phyloP scores from a whole-genome alignment of 2,888 invertebrate species.

The Noctua pronuba region DNA sequence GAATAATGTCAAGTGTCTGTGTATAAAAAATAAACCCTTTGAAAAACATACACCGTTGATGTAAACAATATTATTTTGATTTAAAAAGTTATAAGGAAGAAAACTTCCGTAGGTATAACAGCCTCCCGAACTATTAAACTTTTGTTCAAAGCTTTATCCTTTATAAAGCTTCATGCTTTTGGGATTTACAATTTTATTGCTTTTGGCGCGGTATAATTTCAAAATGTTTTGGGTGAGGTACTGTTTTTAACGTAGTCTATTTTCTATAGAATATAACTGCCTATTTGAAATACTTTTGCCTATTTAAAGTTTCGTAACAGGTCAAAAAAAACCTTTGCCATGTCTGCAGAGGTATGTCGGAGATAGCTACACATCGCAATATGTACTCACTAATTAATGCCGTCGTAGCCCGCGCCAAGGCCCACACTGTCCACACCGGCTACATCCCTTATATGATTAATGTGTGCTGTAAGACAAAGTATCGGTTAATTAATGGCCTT shows the following conservation, averaged over 20 bases:
- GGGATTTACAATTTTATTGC: conserved; percentile 39
- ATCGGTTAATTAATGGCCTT: conserved; percentile 52
- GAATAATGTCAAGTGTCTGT: neutral
- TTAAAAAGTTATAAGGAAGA: conserved; percentile 43
- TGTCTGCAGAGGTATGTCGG: neutral
- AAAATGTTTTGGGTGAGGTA: conserved; percentile 14
- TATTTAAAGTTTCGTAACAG: neutral
- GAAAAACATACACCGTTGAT: neutral
- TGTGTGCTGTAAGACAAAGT: conserved; percentile 93
- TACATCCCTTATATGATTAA: conserved; percentile 96
- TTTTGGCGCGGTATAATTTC: conserved; percentile 18
- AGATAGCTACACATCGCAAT: conserved; percentile 39
- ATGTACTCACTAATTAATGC: conserved; percentile 96
- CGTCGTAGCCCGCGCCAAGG: conserved; percentile 96
- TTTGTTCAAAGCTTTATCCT: conserved; percentile 37
- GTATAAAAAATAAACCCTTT: conserved; percentile 24
- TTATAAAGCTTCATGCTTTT: conserved; percentile 20
- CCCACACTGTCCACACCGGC: conserved; percentile 97
- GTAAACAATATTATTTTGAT: conserved; percentile 33
- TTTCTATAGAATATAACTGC: neutral
- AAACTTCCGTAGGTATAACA: conserved; percentile 9
- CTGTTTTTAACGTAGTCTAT: neutral
- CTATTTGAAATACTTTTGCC: conserved; percentile 15
- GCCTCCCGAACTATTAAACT: conserved; percentile 46
- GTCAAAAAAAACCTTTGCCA: neutral